A percentile compares a stretch with the other conserved stretches of the same genome.
phyloP scores from a whole-genome alignment of 2,113 vertebrate species.

The Pachycephala philippinensis region DNA sequence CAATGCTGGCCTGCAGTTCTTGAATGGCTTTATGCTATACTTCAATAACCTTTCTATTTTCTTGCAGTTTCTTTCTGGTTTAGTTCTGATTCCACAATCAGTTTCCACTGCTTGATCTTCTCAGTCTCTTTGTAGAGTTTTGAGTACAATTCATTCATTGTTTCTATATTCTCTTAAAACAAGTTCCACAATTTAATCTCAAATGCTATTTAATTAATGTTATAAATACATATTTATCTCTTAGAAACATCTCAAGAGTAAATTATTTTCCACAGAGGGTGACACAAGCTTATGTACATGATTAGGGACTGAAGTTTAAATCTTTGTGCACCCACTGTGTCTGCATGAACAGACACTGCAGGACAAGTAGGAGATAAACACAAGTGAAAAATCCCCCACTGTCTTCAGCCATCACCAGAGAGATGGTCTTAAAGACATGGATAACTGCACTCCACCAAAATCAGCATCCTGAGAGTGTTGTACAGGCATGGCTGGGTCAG shows the following conservation, averaged over 20 bases:
- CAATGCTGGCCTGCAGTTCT: constrained; percentile 82
- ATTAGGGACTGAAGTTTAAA: background rate
- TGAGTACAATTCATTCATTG: constrained; percentile 79
- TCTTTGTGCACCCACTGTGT: background rate
- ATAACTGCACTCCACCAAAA: background rate
- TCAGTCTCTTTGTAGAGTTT: constrained; percentile 84
- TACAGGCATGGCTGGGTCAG: background rate
- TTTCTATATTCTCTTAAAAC: constrained; percentile 71
- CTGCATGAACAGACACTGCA: background rate
- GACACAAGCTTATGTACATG: background rate
- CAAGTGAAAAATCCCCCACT: background rate
- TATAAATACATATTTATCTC: background rate
- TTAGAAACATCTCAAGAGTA: background rate
- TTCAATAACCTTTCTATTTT: constrained; percentile 86
- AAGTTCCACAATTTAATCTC: constrained; percentile 10
- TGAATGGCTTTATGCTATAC: constrained; percentile 88
- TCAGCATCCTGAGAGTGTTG: background rate
- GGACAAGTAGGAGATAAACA: background rate
- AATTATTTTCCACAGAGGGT: background rate
- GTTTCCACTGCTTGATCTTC: constrained; percentile 88
- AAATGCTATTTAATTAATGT: constrained; percentile 1
- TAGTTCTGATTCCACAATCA: constrained; percentile 78
- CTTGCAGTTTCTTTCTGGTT: constrained; percentile 80
- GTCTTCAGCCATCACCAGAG: background rate
- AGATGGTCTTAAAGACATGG: background rate